A percentile compares a stretch with the other conserved stretches of the same genome.
phyloP scores from a whole-genome alignment of 2,888 invertebrate species.

The Pachliopta kotzebuea region DNA sequence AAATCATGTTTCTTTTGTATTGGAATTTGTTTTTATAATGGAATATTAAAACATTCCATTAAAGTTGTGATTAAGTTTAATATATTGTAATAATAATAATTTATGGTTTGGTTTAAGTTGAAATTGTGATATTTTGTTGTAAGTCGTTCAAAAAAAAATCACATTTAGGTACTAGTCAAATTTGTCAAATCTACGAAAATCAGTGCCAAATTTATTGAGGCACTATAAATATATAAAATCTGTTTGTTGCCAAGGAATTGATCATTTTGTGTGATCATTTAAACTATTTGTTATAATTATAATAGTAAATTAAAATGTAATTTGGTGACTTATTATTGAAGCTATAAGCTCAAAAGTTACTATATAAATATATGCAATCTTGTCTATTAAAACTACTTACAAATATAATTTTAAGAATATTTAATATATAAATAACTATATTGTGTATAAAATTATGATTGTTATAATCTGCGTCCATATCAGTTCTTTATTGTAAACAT shows the following conservation, averaged over 20 bases:
- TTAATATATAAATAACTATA: not conserved
- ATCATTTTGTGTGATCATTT: constrained; percentile 32
- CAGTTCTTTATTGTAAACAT: not conserved
- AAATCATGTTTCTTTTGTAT: constrained; percentile 39
- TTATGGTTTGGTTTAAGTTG: constrained; percentile 31
- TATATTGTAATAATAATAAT: constrained; percentile 36
- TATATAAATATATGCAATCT: constrained; percentile 10
- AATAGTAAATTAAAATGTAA: not conserved
- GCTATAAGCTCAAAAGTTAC: not conserved
- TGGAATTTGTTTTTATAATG: constrained; percentile 34
- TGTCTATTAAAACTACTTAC: not conserved
- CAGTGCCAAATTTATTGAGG: constrained; percentile 67
- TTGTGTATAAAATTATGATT: constrained; percentile 2
- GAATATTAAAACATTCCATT: constrained; percentile 47
- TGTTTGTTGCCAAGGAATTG: constrained; percentile 47
- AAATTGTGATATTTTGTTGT: constrained; percentile 32
- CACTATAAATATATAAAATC: constrained; percentile 45
- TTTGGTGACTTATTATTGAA: constrained; percentile 2
- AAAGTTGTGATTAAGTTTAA: constrained; percentile 50
- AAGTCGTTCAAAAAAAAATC: constrained; percentile 38
- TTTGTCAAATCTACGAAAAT: constrained; percentile 44
- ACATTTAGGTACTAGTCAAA: constrained; percentile 58
- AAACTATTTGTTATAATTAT: not conserved
- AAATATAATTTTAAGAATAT: not conserved
- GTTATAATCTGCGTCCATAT: constrained; percentile 1